These are phyloP conservation scores for Dendroctonus ponderosae DNA, from an alignment of 1,140 invertebrate genomes.

Conservation along the genomic window DNA sequence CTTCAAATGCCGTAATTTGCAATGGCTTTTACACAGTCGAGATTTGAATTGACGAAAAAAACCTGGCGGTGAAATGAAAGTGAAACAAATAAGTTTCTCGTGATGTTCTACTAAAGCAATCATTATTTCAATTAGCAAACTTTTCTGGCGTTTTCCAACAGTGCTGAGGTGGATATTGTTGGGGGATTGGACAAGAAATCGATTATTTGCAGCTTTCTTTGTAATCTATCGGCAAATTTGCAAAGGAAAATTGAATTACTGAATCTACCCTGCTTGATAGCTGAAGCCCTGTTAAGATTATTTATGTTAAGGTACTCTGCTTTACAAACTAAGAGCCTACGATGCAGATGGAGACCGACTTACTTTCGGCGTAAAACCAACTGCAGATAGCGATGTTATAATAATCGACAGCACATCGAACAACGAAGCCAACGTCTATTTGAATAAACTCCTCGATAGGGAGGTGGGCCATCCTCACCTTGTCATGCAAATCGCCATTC, in stretches of 20 bases:
- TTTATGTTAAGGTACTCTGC: constrained; percentile 68
- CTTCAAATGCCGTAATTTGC: constrained; percentile 13
- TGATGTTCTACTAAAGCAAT: too few relatives aligned
- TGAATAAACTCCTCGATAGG: constrained; percentile 86
- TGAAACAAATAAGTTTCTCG: too few relatives aligned
- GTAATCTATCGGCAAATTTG: too few relatives aligned
- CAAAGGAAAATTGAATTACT: too few relatives aligned
- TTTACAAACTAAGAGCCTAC: constrained; percentile 76
- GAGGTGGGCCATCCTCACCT: constrained; percentile 62
- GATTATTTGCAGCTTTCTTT: too few relatives aligned
- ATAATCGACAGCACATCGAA: constrained; percentile 75
- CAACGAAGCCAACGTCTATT: constrained; percentile 82
- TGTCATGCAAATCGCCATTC: neutral
- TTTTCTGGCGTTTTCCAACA: too few relatives aligned
- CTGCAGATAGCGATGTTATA: constrained; percentile 78
- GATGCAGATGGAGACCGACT: constrained; percentile 85
- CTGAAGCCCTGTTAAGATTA: neutral
- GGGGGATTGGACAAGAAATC: too few relatives aligned
- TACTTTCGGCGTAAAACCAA: constrained; percentile 77
- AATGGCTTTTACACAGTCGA: neutral
- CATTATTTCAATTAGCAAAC: too few relatives aligned
- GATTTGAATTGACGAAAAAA: too few relatives aligned
- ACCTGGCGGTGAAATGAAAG: too few relatives aligned
- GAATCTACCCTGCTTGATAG: too few relatives aligned
- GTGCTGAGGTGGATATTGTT: too few relatives aligned